phyloP scores from a whole-genome alignment of 2,888 invertebrate genomes.

The Biston betularia region DNA sequence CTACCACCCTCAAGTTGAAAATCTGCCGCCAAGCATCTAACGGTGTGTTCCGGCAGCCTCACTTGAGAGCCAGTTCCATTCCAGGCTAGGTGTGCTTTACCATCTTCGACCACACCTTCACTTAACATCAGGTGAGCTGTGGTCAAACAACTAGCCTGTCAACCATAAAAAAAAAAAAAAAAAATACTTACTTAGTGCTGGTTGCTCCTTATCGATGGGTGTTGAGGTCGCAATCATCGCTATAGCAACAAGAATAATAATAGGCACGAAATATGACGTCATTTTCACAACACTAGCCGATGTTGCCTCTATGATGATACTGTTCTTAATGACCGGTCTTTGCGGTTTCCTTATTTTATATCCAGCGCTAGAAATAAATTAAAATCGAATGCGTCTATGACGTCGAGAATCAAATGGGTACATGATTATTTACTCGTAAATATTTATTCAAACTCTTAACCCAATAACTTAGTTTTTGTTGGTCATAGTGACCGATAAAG shows the following conservation, averaged over 20 bases:
- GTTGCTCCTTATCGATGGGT: not conserved
- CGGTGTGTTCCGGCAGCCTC: too few relatives aligned
- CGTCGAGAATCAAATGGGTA: too few relatives aligned
- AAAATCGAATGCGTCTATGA: too few relatives aligned
- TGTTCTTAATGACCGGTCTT: constrained; percentile 1
- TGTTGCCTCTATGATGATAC: not conserved
- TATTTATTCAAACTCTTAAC: not conserved
- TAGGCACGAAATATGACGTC: not conserved
- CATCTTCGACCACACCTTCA: too few relatives aligned
- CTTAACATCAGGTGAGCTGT: too few relatives aligned
- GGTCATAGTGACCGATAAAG: not conserved
- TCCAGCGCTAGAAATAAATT: not conserved
- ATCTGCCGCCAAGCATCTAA: too few relatives aligned
- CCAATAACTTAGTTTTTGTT: constrained; percentile 1
- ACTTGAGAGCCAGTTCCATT: too few relatives aligned
- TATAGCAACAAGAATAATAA: constrained; percentile 9
- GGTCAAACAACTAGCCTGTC: too few relatives aligned
- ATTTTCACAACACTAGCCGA: not conserved
- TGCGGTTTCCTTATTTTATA: constrained; percentile 8
- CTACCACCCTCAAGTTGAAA: too few relatives aligned
- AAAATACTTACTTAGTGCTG: not conserved
- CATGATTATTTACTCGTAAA: too few relatives aligned
- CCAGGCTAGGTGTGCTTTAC: too few relatives aligned
- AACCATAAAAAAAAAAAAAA: too few relatives aligned
- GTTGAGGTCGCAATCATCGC: not conserved